Conservation (phyloP, 2,888 invertebrate species). For the Patella ulyssiponensis region DNA sequence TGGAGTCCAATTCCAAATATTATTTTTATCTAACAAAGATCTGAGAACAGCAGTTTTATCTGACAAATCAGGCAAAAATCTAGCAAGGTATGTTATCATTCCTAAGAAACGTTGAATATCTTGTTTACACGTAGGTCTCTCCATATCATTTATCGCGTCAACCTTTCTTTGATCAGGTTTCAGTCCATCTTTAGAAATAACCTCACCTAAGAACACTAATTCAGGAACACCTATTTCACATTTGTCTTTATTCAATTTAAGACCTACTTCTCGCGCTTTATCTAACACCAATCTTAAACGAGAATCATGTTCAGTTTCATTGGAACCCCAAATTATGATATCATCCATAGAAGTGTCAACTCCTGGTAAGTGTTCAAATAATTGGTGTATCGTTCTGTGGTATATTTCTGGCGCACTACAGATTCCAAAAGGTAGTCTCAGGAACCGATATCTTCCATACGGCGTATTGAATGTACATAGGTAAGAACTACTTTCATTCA, state of each 20-base stretch:
- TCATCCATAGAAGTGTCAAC: slow-evolving; percentile 24
- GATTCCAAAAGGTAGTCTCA: slow-evolving; percentile 21
- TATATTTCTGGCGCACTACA: slow-evolving; percentile 21
- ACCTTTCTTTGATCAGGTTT: slow-evolving; percentile 19
- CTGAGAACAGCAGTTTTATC: slow-evolving; percentile 12
- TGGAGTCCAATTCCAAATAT: neutral
- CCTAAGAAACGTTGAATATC: neutral
- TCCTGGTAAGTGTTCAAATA: slow-evolving; percentile 18
- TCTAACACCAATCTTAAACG: slow-evolving; percentile 12
- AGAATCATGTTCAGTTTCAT: slow-evolving; percentile 17
- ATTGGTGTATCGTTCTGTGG: slow-evolving; percentile 17
- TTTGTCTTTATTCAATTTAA: slow-evolving; percentile 22
- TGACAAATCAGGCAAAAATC: slow-evolving; percentile 8
- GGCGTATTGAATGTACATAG: slow-evolving; percentile 41
- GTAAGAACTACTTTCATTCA: slow-evolving; percentile 10
- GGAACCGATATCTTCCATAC: neutral
- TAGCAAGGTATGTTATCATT: neutral
- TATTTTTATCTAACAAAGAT: slow-evolving; percentile 15
- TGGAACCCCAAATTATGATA: slow-evolving; percentile 18
- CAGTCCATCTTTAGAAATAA: slow-evolving; percentile 12
- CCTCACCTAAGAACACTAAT: slow-evolving; percentile 27
- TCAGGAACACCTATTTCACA: slow-evolving; percentile 23
- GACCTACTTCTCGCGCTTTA: slow-evolving; percentile 3
- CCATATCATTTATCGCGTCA: slow-evolving; percentile 4
- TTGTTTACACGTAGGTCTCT: neutral